Conservation (phyloP, 1,140 invertebrate species). For the Trichomalopsis sarcophagae region DNA sequence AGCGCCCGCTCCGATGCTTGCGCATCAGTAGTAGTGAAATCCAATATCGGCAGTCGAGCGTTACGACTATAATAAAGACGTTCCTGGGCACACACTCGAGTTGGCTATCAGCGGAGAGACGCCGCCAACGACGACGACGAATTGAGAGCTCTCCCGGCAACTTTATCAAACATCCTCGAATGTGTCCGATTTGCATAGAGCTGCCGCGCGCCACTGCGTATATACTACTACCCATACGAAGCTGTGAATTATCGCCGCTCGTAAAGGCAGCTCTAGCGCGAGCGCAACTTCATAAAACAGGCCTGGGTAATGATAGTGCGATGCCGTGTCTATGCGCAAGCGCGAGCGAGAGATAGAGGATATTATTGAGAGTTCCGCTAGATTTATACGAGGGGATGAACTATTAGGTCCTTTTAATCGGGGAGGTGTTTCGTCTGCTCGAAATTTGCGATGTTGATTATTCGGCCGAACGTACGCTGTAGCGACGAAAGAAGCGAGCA, state of each 20-base stretch:
- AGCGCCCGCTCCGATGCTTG: neutral
- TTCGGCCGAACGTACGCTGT: no score
- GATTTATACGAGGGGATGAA: neutral
- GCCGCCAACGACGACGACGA: neutral
- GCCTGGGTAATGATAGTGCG: constrained; percentile 31
- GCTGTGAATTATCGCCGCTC: constrained; percentile 38
- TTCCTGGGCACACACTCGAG: neutral
- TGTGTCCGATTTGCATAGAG: constrained; percentile 35
- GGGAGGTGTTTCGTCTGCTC: neutral
- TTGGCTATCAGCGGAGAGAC: neutral
- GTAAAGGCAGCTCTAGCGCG: constrained; percentile 29
- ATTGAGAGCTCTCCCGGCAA: constrained; percentile 32
- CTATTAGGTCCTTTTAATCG: neutral
- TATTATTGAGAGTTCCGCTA: constrained; percentile 26
- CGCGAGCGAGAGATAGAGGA: neutral
- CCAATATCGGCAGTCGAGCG: neutral
- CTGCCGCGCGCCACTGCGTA: neutral
- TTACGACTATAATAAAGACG: constrained; percentile 31
- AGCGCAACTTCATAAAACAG: constrained; percentile 53
- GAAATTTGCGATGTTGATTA: neutral
- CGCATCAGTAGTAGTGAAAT: neutral
- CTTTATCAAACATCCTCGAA: constrained; percentile 28
- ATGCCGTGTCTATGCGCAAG: constrained; percentile 16
- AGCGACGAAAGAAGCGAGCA: no score
- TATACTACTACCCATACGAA: neutral